Evolutionary conservation across 2,888 invertebrate species (phyloP).

Genomic region (Notocelia uddmanniana): DNA sequence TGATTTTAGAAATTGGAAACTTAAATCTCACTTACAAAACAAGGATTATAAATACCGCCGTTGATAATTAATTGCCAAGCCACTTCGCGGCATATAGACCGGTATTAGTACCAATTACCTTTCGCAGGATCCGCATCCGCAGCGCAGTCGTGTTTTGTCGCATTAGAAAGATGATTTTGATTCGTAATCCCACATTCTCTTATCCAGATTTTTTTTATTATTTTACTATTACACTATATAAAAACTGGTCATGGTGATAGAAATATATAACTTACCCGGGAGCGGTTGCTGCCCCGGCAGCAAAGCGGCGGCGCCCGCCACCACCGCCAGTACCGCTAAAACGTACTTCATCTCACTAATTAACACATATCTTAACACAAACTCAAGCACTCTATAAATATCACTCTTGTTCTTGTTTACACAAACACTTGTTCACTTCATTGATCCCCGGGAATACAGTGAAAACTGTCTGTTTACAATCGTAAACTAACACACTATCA

Average conservation of each 20-base stretch:
- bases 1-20: not conserved
- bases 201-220: not conserved
- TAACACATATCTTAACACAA: slow-evolving; percentile 31
- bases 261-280: slow-evolving; percentile 25
- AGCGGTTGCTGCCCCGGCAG: slow-evolving; percentile 24
- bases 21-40: no score
- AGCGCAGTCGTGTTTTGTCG: not conserved
- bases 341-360: slow-evolving; percentile 30
- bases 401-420: slow-evolving; percentile 43
- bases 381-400: slow-evolving; percentile 41
- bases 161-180: not conserved
- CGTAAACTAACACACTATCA: slow-evolving; percentile 1
- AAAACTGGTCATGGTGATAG: not conserved
- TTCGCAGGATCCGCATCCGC: not conserved
- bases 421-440: slow-evolving; percentile 39
- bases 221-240: not conserved
- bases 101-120: slow-evolving; percentile 2
- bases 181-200: no score
- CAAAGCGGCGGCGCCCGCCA: slow-evolving; percentile 30
- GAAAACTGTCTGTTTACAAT: not conserved
- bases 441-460: slow-evolving; percentile 27
- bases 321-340: slow-evolving; percentile 32
- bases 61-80: not conserved
- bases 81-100: not conserved
- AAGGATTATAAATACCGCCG: not conserved